Evolutionary conservation across 2,113 vertebrate species (phyloP), one percentile per base, ranked within the genome.

Genomic region (Corythaixoides concolor): DNA sequence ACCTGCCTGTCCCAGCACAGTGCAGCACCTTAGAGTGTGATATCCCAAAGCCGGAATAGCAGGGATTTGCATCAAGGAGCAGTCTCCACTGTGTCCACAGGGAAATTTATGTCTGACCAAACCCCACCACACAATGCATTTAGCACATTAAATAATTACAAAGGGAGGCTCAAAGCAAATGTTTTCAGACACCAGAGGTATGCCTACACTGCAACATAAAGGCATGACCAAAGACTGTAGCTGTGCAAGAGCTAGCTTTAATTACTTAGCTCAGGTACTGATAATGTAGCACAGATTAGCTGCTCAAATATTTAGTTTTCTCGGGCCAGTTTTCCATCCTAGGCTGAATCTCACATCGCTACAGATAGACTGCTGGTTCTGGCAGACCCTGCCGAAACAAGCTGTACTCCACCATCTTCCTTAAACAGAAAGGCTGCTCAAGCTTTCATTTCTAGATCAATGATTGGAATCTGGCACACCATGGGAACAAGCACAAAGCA

Each of bases 291-390:
- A 74, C 50, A 95, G 95, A 95, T 96, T 88, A 96, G 78, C 75
- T 95, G 82, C 81, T 88, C 95, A 95, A 97, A 96, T 96, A 96
- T 94, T 97, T 95, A 35, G 59, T 88, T 91, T 95, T 91, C 93
- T 92, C 12, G 3, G 79, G 85, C 72, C 85, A 80, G 85, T 76
- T 95, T 96, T 96, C 70, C 45, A 73, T 77, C 35, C 58, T 53
- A 55, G 85, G 49, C 84, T 26, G 39, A 75, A 37, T 53, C 39
- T 68, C 52, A 30, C 23, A 59, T 59, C 3, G 23, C 64, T 66
- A 3, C 2, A 3, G 39, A 23, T 43, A 68, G 81, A n/a, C 41
- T 73, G 47, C 45, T 89, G 24, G 70, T 58, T 89, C 66, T 75
- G 56, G 75, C 81, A 91, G 83, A 58, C 50, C 11, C 55, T 69